Conservation (phyloP, 30 jellyfish, hydroid and myxozoan genomes). For the Hydractinia symbiolongicarpus region DNA sequence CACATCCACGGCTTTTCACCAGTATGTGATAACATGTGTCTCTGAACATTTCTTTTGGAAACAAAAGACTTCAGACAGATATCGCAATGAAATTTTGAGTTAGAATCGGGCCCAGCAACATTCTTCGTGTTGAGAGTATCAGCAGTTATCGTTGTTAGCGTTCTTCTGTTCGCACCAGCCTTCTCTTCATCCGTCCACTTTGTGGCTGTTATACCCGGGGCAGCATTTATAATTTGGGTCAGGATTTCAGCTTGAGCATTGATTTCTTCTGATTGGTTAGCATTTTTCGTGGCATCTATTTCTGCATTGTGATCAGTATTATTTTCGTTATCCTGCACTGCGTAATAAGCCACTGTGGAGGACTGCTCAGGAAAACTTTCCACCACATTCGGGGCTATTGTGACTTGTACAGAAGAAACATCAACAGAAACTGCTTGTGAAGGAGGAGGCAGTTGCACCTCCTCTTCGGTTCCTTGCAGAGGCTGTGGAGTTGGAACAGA, state of each 20-base stretch:
- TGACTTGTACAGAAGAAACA: not conserved
- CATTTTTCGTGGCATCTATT: constrained; percentile 15
- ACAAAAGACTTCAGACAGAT: constrained; percentile 36
- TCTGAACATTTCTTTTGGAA: constrained; percentile 37
- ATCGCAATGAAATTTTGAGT: constrained; percentile 42
- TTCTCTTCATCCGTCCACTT: constrained; percentile 25
- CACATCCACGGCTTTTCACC: constrained; percentile 55
- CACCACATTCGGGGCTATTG: not conserved
- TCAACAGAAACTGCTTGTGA: not conserved
- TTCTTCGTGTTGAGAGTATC: constrained; percentile 33
- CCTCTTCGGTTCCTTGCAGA: not conserved
- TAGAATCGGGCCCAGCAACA: constrained; percentile 44
- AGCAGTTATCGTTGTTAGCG: constrained; percentile 40
- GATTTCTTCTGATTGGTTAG: not conserved
- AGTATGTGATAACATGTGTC: constrained; percentile 45
- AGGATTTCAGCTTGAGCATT: constrained; percentile 34
- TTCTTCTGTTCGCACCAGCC: constrained; percentile 24
- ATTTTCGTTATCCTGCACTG: constrained; percentile 40
- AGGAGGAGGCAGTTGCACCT: not conserved
- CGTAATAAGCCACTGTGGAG: constrained; percentile 45
- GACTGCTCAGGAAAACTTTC: constrained; percentile 43
- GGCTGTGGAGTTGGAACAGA: not conserved
- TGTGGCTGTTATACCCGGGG: constrained; percentile 25
- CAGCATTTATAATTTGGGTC: constrained; percentile 34
- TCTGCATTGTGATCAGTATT: not conserved